These are phyloP conservation scores for Phymorhynchus buccinoides DNA, from an alignment of 1,140 invertebrate genomes.

Conservation along the genomic window DNA sequence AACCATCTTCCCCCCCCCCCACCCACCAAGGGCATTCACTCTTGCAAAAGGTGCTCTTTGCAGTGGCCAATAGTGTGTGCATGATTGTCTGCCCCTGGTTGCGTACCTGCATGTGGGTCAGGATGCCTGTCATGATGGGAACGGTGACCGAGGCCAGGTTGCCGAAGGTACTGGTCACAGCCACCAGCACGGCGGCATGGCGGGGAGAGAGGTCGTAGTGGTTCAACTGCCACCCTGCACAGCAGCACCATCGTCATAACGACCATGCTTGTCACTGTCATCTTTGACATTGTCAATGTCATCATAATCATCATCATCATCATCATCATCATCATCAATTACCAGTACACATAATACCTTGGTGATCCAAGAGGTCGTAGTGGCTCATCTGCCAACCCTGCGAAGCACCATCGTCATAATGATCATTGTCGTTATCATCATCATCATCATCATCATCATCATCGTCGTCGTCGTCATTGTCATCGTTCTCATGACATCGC, in stretches of 20 bases:
- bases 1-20: too few relatives aligned
- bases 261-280: background rate
- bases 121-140: conserved; percentile 60
- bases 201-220: conserved; percentile 65
- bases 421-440: background rate
- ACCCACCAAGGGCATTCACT: too few relatives aligned
- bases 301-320: background rate
- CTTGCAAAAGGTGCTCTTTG: too few relatives aligned
- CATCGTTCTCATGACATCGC: too few relatives aligned
- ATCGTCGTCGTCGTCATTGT: background rate
- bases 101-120: conserved; percentile 58
- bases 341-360: too few relatives aligned
- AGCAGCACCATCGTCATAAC: background rate
- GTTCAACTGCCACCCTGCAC: conserved; percentile 69
- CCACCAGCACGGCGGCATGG: conserved; percentile 62
- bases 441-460: background rate
- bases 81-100: too few relatives aligned
- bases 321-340: background rate
- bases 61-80: too few relatives aligned
- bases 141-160: conserved; percentile 57
- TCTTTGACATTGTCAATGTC: background rate
- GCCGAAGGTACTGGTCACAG: conserved; percentile 60
- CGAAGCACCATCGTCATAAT: background rate
- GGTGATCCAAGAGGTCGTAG: too few relatives aligned
- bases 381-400: too few relatives aligned